Percentiles rank a stretch among this genome's conserved stretches.
These are phyloP conservation scores for Tympanoctomys barrerae DNA, from an alignment of 2,797 vertebrate genomes.

Conservation along the genomic window DNA sequence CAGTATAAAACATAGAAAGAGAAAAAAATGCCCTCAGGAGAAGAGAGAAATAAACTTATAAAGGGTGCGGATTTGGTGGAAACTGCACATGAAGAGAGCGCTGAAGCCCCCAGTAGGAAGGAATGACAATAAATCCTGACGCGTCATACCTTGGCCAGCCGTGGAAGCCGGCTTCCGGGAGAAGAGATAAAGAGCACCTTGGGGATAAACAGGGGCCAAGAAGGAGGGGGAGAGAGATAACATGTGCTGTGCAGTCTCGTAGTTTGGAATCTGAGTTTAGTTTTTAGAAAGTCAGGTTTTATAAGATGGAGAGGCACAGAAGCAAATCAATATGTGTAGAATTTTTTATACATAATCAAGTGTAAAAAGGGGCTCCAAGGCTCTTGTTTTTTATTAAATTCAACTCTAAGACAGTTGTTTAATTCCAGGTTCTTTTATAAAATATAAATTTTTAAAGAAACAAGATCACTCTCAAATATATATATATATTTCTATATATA, in stretches of 20 bases:
- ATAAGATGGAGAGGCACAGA: constrained; percentile 47
- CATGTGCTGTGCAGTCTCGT: background rate
- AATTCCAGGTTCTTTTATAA: background rate
- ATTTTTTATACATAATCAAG: background rate
- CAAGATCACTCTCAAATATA: background rate
- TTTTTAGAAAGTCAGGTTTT: constrained; percentile 71
- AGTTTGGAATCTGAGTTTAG: constrained; percentile 67
- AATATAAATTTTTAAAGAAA: constrained; percentile 52
- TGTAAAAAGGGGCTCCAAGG: background rate
- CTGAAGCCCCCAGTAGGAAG: constrained; percentile 48
- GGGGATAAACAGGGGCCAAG: constrained; percentile 51
- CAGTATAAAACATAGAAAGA: constrained; percentile 4
- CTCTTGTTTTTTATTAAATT: constrained; percentile 67
- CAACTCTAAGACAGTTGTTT: constrained; percentile 49
- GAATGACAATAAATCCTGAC: constrained; percentile 64
- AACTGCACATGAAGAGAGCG: constrained; percentile 55
- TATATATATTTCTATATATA: no score
- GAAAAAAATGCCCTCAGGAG: constrained; percentile 41
- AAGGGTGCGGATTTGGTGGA: background rate
- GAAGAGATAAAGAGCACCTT: constrained; percentile 34
- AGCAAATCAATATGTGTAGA: constrained; percentile 53
- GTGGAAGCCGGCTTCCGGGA: constrained; percentile 45
- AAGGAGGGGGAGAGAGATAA: background rate
- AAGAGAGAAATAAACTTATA: constrained; percentile 38
- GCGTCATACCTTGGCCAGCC: constrained; percentile 25